These are phyloP conservation scores for Rhombomys opimus DNA, from an alignment of 2,113 vertebrate genomes.

Conservation along the genomic window DNA sequence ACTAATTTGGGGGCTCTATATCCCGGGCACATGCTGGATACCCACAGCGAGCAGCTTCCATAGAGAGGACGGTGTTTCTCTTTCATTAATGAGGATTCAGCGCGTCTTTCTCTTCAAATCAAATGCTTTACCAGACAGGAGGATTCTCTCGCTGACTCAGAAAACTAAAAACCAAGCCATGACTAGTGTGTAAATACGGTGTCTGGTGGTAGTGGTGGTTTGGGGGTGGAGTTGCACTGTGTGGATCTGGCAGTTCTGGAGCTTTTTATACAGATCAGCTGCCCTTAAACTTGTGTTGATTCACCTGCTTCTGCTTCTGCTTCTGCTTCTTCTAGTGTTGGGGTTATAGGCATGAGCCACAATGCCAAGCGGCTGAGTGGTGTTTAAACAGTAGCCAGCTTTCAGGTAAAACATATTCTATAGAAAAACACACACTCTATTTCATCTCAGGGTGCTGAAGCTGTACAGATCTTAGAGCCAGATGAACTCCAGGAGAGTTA, in stretches of 20 bases:
- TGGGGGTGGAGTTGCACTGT: not conserved
- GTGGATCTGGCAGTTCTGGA: not conserved
- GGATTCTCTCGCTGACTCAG: not conserved
- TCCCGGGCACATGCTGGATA: not conserved
- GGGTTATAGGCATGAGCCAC: not conserved
- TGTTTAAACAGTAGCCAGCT: not conserved
- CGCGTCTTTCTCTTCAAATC: not conserved
- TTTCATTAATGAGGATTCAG: not conserved
- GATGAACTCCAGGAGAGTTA: not conserved
- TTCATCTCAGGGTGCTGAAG: not conserved
- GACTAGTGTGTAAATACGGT: not conserved
- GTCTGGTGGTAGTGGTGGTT: not conserved
- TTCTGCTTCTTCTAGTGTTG: not conserved
- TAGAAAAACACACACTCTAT: not conserved
- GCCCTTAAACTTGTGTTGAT: not conserved
- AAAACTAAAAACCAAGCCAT: not conserved
- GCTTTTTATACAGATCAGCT: not conserved
- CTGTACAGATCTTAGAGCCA: not conserved
- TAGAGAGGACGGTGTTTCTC: not conserved
- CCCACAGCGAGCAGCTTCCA: accelerated
- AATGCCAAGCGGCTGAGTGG: not conserved
- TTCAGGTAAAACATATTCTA: not conserved
- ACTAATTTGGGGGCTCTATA: not conserved
- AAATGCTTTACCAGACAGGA: not conserved
- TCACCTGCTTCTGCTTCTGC: not conserved